Evolutionary conservation across 2,113 vertebrate species (phyloP).

Genomic region (Nyctibius bracteatus): DNA sequence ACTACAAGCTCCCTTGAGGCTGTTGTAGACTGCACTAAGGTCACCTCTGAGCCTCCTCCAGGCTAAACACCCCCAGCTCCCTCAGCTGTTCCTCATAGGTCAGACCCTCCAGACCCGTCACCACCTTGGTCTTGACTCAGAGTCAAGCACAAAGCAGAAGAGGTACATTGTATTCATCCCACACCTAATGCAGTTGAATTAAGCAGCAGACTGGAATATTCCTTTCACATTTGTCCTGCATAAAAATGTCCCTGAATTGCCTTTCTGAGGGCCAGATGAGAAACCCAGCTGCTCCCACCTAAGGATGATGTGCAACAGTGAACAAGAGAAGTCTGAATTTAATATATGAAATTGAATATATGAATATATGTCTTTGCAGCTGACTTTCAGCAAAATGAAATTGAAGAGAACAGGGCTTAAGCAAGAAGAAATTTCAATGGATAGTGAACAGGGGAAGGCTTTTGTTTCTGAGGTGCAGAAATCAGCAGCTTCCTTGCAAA

Average conservation of each 20-base stretch:
- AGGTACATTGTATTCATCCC: not conserved
- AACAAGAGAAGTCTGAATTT: not conserved
- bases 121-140: too few species aligned
- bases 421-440: not conserved
- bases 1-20: too few species aligned
- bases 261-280: not conserved
- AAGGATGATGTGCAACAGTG: not conserved
- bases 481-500: not conserved
- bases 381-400: not conserved
- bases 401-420: not conserved
- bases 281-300: not conserved
- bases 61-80: too few species aligned
- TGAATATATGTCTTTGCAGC: not conserved
- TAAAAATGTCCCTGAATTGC: slow-evolving; percentile 12
- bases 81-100: too few species aligned
- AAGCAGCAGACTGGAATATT: not conserved
- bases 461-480: not conserved
- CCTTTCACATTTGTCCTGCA: slow-evolving; percentile 7
- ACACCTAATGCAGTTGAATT: not conserved
- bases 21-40: too few species aligned
- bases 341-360: too few species aligned
- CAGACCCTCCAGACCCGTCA: too few species aligned
- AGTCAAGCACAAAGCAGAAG: not conserved
- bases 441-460: not conserved
- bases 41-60: too few species aligned